phyloP scores from a whole-genome alignment of 2,113 vertebrate species.

The Chaetops frenatus region DNA sequence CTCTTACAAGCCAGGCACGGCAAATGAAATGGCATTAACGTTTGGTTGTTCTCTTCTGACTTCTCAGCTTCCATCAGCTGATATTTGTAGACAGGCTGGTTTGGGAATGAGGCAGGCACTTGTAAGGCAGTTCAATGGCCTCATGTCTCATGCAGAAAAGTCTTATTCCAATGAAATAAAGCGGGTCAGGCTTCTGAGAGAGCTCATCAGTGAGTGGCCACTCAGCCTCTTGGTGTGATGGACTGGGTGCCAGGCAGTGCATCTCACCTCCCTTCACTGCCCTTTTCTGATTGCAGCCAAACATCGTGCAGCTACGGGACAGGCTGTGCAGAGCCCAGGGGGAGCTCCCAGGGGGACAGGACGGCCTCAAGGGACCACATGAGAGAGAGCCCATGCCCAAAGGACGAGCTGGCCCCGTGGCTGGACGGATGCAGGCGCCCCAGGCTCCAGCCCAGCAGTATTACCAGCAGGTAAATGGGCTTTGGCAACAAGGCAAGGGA shows the following conservation, averaged over 20 bases:
- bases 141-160: neutral
- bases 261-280: neutral
- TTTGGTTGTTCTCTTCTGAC: neutral
- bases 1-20: neutral
- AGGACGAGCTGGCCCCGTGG: conserved; percentile 44
- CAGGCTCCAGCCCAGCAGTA: conserved; percentile 70
- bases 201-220: neutral
- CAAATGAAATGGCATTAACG: neutral
- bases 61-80: neutral
- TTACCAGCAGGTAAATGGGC: conserved; percentile 72
- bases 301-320: conserved; percentile 83
- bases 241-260: neutral
- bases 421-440: conserved; percentile 56
- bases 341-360: conserved; percentile 59
- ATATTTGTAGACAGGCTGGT: neutral
- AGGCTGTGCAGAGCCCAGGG: conserved; percentile 86
- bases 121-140: neutral
- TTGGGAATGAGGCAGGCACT: neutral
- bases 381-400: conserved; percentile 50
- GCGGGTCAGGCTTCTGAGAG: neutral
- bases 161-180: neutral
- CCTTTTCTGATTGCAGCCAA: conserved; percentile 62
- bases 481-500: neutral
- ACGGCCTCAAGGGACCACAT: neutral
- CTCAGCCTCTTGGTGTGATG: neutral